Conservation (phyloP, 2,797 vertebrate species). For the Pseudochirops cupreus region DNA sequence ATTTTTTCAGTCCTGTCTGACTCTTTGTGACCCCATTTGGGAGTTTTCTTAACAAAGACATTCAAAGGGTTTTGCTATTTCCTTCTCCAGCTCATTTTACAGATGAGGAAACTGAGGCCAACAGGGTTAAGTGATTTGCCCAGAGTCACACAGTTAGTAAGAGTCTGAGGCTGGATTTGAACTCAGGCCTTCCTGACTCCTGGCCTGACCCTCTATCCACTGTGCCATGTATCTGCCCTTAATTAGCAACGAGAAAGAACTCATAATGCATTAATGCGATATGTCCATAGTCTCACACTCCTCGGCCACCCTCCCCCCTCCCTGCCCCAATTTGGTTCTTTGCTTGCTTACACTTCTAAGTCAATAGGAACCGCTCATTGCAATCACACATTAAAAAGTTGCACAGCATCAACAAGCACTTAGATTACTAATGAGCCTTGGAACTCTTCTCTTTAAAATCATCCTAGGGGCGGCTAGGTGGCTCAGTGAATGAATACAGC, state of each 20-base stretch:
- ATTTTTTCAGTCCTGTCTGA: too few species aligned
- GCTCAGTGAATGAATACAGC: too few species aligned
- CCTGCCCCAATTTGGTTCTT: background rate
- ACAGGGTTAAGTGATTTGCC: background rate
- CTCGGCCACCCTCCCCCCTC: background rate
- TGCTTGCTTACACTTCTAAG: background rate
- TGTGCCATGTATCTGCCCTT: background rate
- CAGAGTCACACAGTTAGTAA: background rate
- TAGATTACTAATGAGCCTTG: background rate
- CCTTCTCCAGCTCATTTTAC: background rate
- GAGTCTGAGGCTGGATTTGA: background rate
- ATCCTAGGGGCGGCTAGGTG: too few species aligned
- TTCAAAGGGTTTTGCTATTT: background rate
- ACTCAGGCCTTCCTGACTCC: background rate
- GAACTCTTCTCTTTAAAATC: background rate
- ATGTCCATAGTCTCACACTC: background rate
- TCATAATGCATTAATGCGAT: background rate
- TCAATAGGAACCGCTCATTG: background rate
- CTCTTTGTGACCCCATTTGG: background rate
- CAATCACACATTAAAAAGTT: background rate
- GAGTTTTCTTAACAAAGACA: background rate
- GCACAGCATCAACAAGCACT: background rate
- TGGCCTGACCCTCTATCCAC: background rate
- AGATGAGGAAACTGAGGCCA: background rate
- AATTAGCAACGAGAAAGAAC: background rate